Evolutionary conservation across 2,888 invertebrate genomes (phyloP).

Genomic region (Lutraria lutraria): DNA sequence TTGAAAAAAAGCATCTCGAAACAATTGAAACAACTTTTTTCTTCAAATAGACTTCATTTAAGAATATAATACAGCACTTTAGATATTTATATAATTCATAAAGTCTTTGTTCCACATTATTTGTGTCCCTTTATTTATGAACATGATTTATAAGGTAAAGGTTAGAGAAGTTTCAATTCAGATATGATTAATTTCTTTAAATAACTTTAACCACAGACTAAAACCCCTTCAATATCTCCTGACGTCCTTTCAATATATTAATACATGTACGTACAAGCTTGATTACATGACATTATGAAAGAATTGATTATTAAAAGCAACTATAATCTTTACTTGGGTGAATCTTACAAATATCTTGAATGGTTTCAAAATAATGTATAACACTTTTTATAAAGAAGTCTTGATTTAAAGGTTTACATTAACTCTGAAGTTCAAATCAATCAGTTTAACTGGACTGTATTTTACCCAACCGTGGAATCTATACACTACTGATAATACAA

Average conservation of each 20-base stretch:
- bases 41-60: no score
- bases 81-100: no score
- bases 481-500: neutral
- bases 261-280: neutral
- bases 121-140: no score
- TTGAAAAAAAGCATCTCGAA: no score
- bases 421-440: neutral
- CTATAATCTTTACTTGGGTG: neutral
- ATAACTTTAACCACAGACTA: neutral
- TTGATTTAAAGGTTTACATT: neutral
- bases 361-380: neutral
- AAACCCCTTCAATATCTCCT: neutral
- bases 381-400: neutral
- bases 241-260: neutral
- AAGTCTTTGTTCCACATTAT: no score
- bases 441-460: neutral
- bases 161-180: neutral
- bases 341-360: slow-evolving; percentile 3
- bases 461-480: neutral
- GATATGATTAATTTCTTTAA: neutral
- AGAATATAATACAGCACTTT: no score
- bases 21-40: no score
- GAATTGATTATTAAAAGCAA: neutral
- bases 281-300: neutral
- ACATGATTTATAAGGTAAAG: neutral